Evolutionary conservation across 2,888 invertebrate species (phyloP), one percentile per base, ranked within the genome.

Genomic region (Drosophila incognita): DNA sequence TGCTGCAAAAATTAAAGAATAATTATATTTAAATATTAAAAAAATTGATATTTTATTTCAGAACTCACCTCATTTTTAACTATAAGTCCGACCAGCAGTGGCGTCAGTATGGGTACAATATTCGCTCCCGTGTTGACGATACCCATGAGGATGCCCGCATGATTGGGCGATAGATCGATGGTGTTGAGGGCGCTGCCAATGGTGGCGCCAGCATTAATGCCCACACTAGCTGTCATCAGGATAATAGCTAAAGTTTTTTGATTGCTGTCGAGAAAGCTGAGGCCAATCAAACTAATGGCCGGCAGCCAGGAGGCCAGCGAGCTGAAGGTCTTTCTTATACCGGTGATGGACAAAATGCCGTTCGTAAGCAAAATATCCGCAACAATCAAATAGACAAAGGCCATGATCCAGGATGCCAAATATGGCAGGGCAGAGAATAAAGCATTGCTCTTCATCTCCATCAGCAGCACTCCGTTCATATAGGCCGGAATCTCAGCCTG

Each of bases 401-500:
- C 94, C 75, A 94, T 90, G 0, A 94, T 75, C 93, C 94, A 94
- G 92, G 94, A 94, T 0, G 92, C 92, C 21, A 95, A 81, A 75
- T 94, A 95, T 0, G 95, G 95, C 8, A 95, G 79, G 0, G 95
- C 94, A 1, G 95, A 94, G 42, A 93, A 91, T 1, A 93, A 31
- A 0, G 94, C 94, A 72, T 94, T 94, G 90, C 93, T 90, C 91
- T 95, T 94, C 54, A 96, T 95, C 57, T 96, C 93, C 81, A 95
- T 95, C 56, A 94, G 92, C 0, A 96, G 93, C 0, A 96, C 94
- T 51, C 94, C 94, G 65, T 94, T 94, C 94, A 96, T 94, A 82
- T 96, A 96, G 0, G 94, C 94, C 0, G 96, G 96, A 82, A 96
- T 95, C 91, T 96, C 95, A 0, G 96, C 95, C 82, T 96, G 94